Conservation (phyloP, 2,113 vertebrate species). For the Nothobranchius kuhntae region DNA sequence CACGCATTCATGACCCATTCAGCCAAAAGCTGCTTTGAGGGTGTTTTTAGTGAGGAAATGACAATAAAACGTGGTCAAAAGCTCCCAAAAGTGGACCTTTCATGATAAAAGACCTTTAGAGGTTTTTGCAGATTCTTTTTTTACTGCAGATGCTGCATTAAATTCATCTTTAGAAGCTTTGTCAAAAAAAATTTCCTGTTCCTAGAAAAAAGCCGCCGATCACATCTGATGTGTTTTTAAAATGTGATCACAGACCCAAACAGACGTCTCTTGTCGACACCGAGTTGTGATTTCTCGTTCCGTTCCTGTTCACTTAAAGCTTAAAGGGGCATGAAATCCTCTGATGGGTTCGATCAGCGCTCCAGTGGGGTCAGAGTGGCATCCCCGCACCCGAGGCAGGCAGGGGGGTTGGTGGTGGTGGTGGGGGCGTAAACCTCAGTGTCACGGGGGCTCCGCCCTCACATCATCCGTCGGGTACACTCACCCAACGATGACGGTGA, state of each 20-base stretch:
- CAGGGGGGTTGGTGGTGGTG: neutral
- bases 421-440: constrained; percentile 54
- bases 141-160: no score
- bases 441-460: constrained; percentile 70
- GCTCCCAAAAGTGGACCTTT: no score
- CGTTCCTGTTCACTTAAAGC: constrained; percentile 2
- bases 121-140: no score
- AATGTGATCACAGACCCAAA: neutral
- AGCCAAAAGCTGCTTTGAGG: no score
- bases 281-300: neutral
- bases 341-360: constrained; percentile 19
- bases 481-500: constrained; percentile 76
- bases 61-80: no score
- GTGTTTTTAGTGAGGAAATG: no score
- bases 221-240: neutral
- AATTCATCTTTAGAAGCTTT: no score
- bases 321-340: neutral
- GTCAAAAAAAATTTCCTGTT: no score
- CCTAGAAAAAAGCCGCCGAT: neutral
- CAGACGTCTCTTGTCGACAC: neutral
- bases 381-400: constrained; percentile 53
- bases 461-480: constrained; percentile 76
- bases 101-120: no score
- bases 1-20: no score
- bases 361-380: constrained; percentile 22